Base-by-base conservation (phyloP, 1,140 invertebrate genomes). In the Drosophila miranda region DNA sequence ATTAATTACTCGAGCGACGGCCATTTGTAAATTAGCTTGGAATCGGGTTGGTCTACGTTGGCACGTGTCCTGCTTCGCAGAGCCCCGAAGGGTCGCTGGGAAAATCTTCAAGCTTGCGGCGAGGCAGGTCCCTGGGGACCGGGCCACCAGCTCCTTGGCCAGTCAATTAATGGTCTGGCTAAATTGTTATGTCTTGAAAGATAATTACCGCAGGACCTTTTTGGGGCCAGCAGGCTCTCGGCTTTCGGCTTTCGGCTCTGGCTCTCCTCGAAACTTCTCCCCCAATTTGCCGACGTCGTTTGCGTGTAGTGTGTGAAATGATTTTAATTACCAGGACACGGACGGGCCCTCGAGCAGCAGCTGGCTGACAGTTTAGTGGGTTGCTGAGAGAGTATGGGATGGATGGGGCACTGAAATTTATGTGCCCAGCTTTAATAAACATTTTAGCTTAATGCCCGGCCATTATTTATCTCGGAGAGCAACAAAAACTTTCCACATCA, bases 121-220 rank as follows among this genome's bases (percentile, higher is more conserved):
- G 6, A 50, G 19, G 19, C 44, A 64, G 66, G 19, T 71, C 71
- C 59, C 80, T 9, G 0, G 54, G 62, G 80, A 41, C 7, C 16
- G 34, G 16, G 21, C 13, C 34, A 38, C 56, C 16, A 28, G 62
- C 55, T 55, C 45, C 62, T 48, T 57, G 74, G 63, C 53, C 74
- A 48, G 55, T 67, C 82, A 78, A 87, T 87, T 87, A 87, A 88
- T 87, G 83, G 72, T 9, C 78, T 71, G 51, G 56, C 87, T 89
- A 89, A 89, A 89, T 87, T 87, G 87, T 89, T 89, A 89, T 89
- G 87, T 88, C 77, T 87, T 83, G 58, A 69, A 62, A 80, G 82
- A 89, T 89, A 89, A 89, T 89, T 89, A 83, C 79, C 75, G 53
- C 55, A 71, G 82, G 57, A 34, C 54, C 76, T 74, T 77, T 81